phyloP scores from a whole-genome alignment of 2,113 vertebrate species.

The Aptenodytes forsteri region DNA sequence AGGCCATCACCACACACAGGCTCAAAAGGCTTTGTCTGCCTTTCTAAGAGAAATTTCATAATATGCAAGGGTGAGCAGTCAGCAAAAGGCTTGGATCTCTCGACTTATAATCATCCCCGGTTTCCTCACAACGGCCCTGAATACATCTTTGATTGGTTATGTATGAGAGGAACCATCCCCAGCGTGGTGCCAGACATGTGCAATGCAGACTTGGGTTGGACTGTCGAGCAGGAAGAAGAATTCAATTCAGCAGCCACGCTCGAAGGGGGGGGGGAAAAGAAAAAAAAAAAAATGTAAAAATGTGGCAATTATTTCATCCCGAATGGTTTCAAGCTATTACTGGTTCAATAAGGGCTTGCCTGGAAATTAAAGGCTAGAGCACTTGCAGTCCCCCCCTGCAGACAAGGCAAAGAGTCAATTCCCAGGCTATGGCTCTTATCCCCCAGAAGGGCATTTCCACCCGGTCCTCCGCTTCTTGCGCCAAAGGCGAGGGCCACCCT shows the following conservation, averaged over 20 bases:
- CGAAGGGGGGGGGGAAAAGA: not conserved
- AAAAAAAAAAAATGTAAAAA: not conserved
- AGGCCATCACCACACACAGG: slow-evolving; percentile 57
- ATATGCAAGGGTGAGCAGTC: slow-evolving; percentile 68
- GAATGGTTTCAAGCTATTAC: slow-evolving; percentile 51
- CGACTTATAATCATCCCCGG: slow-evolving; percentile 40
- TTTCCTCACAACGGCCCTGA: slow-evolving; percentile 73
- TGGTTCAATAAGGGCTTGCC: slow-evolving; percentile 34
- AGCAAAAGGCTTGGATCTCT: slow-evolving; percentile 68
- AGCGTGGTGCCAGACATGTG: slow-evolving; percentile 76
- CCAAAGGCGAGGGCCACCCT: not conserved
- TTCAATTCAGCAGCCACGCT: slow-evolving; percentile 57
- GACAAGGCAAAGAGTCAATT: not conserved
- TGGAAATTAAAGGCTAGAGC: slow-evolving; percentile 39
- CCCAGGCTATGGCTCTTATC: slow-evolving; percentile 19
- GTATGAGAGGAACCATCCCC: slow-evolving; percentile 74
- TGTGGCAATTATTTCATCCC: slow-evolving; percentile 61
- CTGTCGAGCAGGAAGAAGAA: slow-evolving; percentile 63
- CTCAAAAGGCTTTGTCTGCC: slow-evolving; percentile 71
- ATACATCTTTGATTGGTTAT: slow-evolving; percentile 79
- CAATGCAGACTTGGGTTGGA: slow-evolving; percentile 62
- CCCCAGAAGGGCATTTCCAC: not conserved
- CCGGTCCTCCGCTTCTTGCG: not conserved
- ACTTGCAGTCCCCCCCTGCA: not conserved
- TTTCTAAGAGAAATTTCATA: slow-evolving; percentile 69